Conservation (phyloP, 2,113 vertebrate species). For the Herpetotheres cachinnans region DNA sequence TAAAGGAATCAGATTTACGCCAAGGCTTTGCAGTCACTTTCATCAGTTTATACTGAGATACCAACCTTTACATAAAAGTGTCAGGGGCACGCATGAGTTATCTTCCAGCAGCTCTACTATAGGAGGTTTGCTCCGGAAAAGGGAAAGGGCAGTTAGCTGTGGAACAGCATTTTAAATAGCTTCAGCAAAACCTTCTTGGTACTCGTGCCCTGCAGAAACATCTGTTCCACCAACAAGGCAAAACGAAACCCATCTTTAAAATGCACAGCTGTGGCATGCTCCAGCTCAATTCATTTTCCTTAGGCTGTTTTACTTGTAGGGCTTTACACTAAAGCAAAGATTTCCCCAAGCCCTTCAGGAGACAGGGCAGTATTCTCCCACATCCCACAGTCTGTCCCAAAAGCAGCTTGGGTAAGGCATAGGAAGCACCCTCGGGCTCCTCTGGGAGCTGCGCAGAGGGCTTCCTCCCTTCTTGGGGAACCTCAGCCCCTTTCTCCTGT, state of each 20-base stretch:
- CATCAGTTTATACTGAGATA: neutral
- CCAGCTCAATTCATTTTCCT: neutral
- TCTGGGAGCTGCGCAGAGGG: neutral
- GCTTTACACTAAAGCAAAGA: neutral
- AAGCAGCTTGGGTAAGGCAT: neutral
- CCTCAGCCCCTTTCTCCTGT: neutral
- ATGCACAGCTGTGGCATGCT: neutral
- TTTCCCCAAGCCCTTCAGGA: neutral
- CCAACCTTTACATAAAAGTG: neutral
- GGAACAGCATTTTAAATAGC: neutral
- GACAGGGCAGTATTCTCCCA: neutral
- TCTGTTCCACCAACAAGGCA: neutral
- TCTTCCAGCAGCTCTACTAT: neutral
- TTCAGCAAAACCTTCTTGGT: neutral
- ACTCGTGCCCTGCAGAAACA: neutral
- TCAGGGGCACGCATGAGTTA: neutral
- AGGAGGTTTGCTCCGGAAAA: neutral
- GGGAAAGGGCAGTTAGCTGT: neutral
- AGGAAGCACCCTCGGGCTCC: neutral
- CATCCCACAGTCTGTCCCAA: too few relatives aligned
- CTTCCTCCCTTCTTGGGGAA: neutral
- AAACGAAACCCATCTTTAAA: neutral
- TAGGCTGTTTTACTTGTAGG: neutral
- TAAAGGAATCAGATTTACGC: neutral
- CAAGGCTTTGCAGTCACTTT: neutral